A percentile compares a stretch with the other conserved stretches of the same genome.
Evolutionary conservation across 1,140 invertebrate species (phyloP).

Genomic region (Drosophila ironensis): DNA sequence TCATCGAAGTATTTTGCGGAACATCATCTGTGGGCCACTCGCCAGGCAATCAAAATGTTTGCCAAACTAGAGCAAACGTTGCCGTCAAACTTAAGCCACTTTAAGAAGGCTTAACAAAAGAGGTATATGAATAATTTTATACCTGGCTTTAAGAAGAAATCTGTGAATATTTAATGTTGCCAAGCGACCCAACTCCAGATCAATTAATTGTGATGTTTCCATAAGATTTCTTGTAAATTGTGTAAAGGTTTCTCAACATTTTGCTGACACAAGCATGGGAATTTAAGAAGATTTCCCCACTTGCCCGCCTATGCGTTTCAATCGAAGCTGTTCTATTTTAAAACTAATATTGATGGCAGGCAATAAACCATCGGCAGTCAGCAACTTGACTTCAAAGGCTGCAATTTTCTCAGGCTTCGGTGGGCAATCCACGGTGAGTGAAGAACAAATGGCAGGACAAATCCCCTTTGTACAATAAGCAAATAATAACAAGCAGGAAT

Average conservation of each 20-base stretch:
- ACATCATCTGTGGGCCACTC: conserved; percentile 6
- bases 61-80: neutral
- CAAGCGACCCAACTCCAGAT: too few species aligned
- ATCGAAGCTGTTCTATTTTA: neutral
- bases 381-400: conserved; percentile 16
- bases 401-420: neutral
- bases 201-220: too few species aligned
- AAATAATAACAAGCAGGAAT: conserved; percentile 1
- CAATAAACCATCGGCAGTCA: conserved; percentile 8
- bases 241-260: too few species aligned
- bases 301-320: neutral
- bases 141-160: neutral
- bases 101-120: too few species aligned
- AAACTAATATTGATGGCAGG: conserved; percentile 8
- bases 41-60: neutral
- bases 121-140: neutral
- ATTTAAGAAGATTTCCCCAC: too few species aligned
- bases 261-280: too few species aligned
- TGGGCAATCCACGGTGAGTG: neutral
- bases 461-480: conserved; percentile 2
- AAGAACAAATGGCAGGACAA: conserved; percentile 25
- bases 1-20: conserved; percentile 7
- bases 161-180: too few species aligned
- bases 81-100: neutral
- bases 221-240: too few species aligned